A percentile compares a stretch with the other conserved stretches of the same genome.
Evolutionary conservation across 2,113 vertebrate genomes (phyloP).

Genomic region (mouse (Mus musculus)): DNA sequence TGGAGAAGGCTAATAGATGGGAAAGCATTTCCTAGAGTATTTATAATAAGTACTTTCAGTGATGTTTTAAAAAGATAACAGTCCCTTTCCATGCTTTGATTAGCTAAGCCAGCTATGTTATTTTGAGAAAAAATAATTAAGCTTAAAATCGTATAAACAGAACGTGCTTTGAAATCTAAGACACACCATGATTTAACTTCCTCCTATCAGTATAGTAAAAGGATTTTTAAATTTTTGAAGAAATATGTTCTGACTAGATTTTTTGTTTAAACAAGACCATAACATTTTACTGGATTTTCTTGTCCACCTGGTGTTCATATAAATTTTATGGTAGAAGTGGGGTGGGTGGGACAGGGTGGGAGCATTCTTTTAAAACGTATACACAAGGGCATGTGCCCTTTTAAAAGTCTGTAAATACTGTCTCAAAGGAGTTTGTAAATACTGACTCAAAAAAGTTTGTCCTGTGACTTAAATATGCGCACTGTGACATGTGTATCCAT

Average conservation of each 20-base stretch:
- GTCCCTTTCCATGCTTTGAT: slow-evolving; percentile 25
- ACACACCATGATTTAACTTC: neutral
- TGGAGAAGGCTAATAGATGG: neutral
- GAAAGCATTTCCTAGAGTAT: neutral
- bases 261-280: slow-evolving; percentile 14
- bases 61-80: neutral
- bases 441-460: neutral
- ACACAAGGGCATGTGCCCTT: neutral
- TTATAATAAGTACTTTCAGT: slow-evolving; percentile 31
- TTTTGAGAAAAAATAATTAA: slow-evolving; percentile 34
- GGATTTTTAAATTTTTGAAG: neutral
- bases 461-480: neutral
- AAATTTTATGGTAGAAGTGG: neutral
- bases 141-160: neutral
- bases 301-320: neutral
- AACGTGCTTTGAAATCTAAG: neutral
- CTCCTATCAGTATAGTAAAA: neutral
- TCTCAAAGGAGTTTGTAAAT: neutral
- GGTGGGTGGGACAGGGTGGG: neutral
- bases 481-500: neutral
- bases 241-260: neutral
- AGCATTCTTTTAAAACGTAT: neutral
- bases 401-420: neutral
- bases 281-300: neutral
- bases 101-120: slow-evolving; percentile 18